phyloP scores from a whole-genome alignment of 2,888 invertebrate species.

The Dichetophora obliterata region DNA sequence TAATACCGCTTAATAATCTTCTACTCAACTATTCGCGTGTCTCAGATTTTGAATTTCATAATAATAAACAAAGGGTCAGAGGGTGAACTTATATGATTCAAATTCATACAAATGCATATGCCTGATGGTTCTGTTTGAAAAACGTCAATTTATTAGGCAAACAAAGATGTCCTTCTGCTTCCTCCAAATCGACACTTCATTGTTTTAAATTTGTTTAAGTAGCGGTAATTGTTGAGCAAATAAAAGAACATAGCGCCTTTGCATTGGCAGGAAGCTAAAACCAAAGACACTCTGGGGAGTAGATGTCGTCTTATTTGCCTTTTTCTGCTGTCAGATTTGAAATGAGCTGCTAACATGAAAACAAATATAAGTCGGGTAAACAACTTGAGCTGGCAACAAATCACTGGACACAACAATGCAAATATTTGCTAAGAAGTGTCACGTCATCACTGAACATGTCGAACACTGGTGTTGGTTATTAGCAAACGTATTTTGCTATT shows the following conservation, averaged over 20 bases:
- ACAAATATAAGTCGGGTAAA: constrained; percentile 20
- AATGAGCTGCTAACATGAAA: constrained; percentile 28
- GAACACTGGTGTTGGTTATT: not conserved
- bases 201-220: not conserved
- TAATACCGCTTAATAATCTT: not conserved
- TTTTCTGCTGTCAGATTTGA: not conserved
- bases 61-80: not conserved
- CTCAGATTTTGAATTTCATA: constrained; percentile 4
- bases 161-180: not conserved
- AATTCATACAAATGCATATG: not conserved
- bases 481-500: not conserved
- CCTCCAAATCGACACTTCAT: not conserved
- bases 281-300: constrained; percentile 20
- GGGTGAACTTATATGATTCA: not conserved
- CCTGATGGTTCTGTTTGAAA: not conserved
- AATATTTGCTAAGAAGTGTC: constrained; percentile 16
- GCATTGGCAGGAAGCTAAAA: not conserved
- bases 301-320: not conserved
- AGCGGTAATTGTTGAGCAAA: constrained; percentile 18
- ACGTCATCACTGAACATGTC: not conserved
- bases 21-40: constrained; percentile 19
- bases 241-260: not conserved
- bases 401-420: not conserved
- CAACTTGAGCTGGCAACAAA: constrained; percentile 21
- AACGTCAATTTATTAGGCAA: not conserved